Conservation (phyloP, 2,113 vertebrate genomes). For the Xenotilapia leptura region DNA sequence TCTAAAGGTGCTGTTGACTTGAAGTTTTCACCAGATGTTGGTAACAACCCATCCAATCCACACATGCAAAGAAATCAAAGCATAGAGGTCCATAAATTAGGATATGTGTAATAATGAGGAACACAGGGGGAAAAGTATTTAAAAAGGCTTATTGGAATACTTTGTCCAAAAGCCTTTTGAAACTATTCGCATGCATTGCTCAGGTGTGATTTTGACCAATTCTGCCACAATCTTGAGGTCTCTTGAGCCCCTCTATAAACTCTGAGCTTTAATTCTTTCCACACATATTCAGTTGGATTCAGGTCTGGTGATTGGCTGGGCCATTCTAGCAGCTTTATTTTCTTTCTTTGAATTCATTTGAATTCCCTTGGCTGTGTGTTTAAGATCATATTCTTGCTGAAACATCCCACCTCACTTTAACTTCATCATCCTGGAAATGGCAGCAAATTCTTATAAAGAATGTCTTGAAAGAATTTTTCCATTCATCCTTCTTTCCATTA, state of each 20-base stretch:
- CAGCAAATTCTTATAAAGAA: background rate
- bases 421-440: too few relatives aligned
- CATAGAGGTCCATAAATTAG: background rate
- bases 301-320: too few relatives aligned
- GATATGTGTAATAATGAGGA: background rate
- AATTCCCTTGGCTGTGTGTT: too few relatives aligned
- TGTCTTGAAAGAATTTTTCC: background rate
- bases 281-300: too few relatives aligned
- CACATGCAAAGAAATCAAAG: background rate
- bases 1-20: background rate
- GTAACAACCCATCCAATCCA: background rate
- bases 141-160: background rate
- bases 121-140: accelerated
- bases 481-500: background rate
- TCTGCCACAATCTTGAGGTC: background rate
- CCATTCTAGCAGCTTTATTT: too few relatives aligned
- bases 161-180: background rate
- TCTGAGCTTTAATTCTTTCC: too few relatives aligned
- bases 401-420: too few relatives aligned
- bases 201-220: background rate
- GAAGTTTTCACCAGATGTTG: background rate
- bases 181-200: background rate
- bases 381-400: too few relatives aligned
- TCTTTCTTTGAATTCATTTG: too few relatives aligned
- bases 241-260: background rate